phyloP scores from a whole-genome alignment of 2,113 vertebrate genomes.

The Barnardius zonarius region DNA sequence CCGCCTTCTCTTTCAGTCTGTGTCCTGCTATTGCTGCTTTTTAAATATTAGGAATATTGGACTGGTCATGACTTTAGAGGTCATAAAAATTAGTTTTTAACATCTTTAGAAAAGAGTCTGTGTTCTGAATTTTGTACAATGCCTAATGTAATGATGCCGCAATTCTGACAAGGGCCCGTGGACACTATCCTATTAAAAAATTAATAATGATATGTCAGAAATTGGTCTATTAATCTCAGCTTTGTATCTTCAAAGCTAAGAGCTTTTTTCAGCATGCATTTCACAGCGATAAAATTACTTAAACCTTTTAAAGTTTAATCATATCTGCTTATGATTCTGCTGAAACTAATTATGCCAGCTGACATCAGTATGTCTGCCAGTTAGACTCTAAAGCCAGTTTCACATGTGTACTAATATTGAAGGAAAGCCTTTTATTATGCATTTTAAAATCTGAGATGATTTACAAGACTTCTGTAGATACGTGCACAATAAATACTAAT shows the following conservation, averaged over 20 bases:
- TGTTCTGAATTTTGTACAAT: not conserved
- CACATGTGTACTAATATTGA: not conserved
- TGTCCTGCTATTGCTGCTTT: slow-evolving; percentile 1
- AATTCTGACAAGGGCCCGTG: not conserved
- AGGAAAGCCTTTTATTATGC: not conserved
- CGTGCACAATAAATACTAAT: not conserved
- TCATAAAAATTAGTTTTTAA: not conserved
- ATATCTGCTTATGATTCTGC: slow-evolving; percentile 46
- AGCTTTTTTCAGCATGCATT: slow-evolving; percentile 52
- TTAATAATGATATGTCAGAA: slow-evolving; percentile 51
- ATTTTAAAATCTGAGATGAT: not conserved
- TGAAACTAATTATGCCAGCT: slow-evolving; percentile 55
- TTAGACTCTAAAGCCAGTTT: slow-evolving; percentile 9
- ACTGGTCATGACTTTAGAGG: not conserved
- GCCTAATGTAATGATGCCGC: not conserved
- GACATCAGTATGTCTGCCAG: slow-evolving; percentile 19
- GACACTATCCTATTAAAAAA: slow-evolving; percentile 51
- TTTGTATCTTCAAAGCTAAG: slow-evolving; percentile 62
- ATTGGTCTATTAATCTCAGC: slow-evolving; percentile 53
- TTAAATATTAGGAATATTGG: not conserved
- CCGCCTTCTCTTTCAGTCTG: not conserved
- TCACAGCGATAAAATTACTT: slow-evolving; percentile 57
- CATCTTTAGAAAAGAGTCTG: not conserved
- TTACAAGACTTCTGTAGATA: not conserved
- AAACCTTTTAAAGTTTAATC: slow-evolving; percentile 66